Evolutionary conservation across 2,113 vertebrate species (phyloP), one percentile per base, ranked within the genome.

Genomic region (Chinchilla lanigera): DNA sequence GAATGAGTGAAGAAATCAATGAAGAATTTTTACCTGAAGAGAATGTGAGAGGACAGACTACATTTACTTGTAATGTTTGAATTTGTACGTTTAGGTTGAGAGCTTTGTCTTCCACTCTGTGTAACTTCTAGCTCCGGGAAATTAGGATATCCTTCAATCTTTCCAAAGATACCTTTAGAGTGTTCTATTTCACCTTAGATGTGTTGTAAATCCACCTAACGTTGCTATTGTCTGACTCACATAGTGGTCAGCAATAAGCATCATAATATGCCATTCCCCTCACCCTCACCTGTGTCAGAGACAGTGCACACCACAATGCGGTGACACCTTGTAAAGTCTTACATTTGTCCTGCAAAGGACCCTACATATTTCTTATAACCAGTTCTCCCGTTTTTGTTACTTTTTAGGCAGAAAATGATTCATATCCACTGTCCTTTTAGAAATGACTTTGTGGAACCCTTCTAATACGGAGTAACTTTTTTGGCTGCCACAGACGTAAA

Each of bases 301-400:
- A 60, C 41, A 30, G 0, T 44, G 24, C n/a, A 89, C 5, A 1
- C 69, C 6, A 38, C 11, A 35, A 4, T 75, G 19, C 54, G 35
- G 9, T 60, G 54, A 35, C 44, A 41, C 30, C 16, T 5, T 38
- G 13, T 75, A 28, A 73, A 7, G 14, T 38, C 38, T 93, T 10
- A 44, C 3, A 38, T 6, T 19, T 54, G 75, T 4, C 7, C 10
- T 69, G n/a, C 1, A 2, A n/a, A 81, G 20, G 0, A 5, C 5
- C 2, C 38, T 44, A 4, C 19, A 65, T 33, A 38, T 8, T 5
- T 86, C 35, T 17, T 26, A 5, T 12, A 12, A 9, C 22, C n/a
- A 78, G 30, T 35, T n/a, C n/a, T 6, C 14, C 7, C 12, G 47
- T 35, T 28, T 22, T 67, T 11, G 9, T 38, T 22, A 30, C 20